Evolutionary conservation across 92 coral and sea anemone genomes (phyloP), one percentile per base, ranked within the genome.

Genomic region (Porites rus): DNA sequence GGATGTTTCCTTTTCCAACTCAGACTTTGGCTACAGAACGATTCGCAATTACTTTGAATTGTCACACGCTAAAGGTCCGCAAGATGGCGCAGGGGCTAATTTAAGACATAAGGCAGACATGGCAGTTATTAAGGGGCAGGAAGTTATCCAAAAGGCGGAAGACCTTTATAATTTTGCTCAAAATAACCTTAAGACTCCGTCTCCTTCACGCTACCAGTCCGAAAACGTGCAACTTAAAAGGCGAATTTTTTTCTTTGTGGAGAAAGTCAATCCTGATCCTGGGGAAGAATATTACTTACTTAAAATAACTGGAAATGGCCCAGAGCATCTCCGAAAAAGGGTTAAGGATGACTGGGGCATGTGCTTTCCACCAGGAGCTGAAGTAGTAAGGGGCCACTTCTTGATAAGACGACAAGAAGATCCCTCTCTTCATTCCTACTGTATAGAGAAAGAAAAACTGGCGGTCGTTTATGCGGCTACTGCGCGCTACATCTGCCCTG

Each of bases 51-150:
- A 58, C 66, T 87, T 84, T 58, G 91, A 92, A 59, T 89, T 91
- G 0, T 92, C 91, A 2, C 95, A 86, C 52, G 91, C 93, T 10
- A 82, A 89, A 65, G 95, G 95, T 7, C 95, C 93, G 0, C 93
- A 89, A 74, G 93, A 89, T 82, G 93, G 89, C 14, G 95, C 93
- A 7, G 95, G 92, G 21, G 95, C 95, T 0, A 92, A 92, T 62
- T 56, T 92, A 7, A 92, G 82, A 66, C 91, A 89, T 77, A 81
- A 85, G 73, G 88, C 80, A 8, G 46, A 38, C 46, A 38, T 80
- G 71, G 46, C 46, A 38, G 46, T 38, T 38, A 38, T 38, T 4
- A 38, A 38, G 46, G 46, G 46, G 46, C 6, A 38, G 46, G 46
- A 1, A 31, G 3, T 1, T 31, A 31, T 31, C 0, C 38, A 31